Percentiles rank a stretch among this genome's conserved stretches.
Evolutionary conservation across 2,113 vertebrate genomes (phyloP).

Genomic region (Chauna torquata): DNA sequence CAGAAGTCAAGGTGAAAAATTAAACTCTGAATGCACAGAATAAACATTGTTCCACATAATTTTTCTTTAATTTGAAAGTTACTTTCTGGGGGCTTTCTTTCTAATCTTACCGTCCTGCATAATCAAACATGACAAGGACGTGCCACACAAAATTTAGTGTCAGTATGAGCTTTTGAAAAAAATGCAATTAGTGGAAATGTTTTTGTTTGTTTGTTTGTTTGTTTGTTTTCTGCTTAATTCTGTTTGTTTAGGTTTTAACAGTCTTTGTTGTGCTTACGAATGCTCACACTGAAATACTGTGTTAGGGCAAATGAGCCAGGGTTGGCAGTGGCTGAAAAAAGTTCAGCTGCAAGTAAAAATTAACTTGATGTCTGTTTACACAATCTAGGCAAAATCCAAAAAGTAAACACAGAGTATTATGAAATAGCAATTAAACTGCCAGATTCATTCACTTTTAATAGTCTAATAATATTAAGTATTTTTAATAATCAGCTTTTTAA

Average conservation of each 20-base stretch:
- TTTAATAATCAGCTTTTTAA: neutral
- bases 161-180: neutral
- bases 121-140: neutral
- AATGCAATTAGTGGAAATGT: neutral
- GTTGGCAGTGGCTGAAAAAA: neutral
- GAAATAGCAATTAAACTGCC: constrained; percentile 12
- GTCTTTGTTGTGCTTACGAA: neutral
- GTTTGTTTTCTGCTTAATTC: neutral
- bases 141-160: neutral
- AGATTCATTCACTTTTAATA: neutral
- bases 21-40: neutral
- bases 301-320: neutral
- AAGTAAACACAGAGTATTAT: neutral
- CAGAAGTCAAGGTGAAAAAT: neutral
- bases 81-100: neutral
- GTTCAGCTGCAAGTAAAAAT: constrained; percentile 11
- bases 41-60: neutral
- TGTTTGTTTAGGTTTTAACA: neutral
- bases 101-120: neutral
- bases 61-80: neutral
- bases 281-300: neutral
- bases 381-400: neutral
- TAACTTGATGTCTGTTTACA: constrained; percentile 30
- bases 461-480: neutral
- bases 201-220: too few species aligned